Percentiles rank a stretch among this genome's conserved stretches.
These are phyloP conservation scores for Patella caerulea DNA, from an alignment of 2,888 invertebrate species.

Conservation along the genomic window DNA sequence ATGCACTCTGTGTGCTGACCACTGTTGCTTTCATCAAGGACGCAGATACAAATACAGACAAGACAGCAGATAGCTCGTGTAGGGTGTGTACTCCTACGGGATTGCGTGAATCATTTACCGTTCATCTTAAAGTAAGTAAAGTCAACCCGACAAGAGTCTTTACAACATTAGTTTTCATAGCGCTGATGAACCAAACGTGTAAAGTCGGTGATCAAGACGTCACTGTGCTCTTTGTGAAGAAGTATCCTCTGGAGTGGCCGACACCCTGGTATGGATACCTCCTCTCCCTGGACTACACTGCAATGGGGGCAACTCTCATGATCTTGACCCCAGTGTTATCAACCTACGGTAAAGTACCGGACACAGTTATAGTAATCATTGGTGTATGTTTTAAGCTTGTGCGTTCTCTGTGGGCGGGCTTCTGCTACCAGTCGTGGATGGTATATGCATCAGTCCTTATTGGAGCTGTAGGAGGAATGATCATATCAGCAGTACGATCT, in stretches of 20 bases:
- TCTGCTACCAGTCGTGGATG: slow-evolving; percentile 61
- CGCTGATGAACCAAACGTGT: slow-evolving; percentile 60
- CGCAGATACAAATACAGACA: slow-evolving; percentile 5
- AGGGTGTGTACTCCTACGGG: slow-evolving; percentile 42
- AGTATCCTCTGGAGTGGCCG: slow-evolving; percentile 65
- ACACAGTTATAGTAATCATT: slow-evolving; percentile 61
- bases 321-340: slow-evolving; percentile 66
- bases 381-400: slow-evolving; percentile 65
- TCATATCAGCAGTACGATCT: slow-evolving; percentile 64
- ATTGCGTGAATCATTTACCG: slow-evolving; percentile 55
- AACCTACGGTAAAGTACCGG: slow-evolving; percentile 51
- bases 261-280: slow-evolving; percentile 68
- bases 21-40: slow-evolving; percentile 49
- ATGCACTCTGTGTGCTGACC: slow-evolving; percentile 57
- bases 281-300: slow-evolving; percentile 68
- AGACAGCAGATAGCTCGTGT: slow-evolving; percentile 22
- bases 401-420: slow-evolving; percentile 57
- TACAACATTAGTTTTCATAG: slow-evolving; percentile 54
- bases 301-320: slow-evolving; percentile 66
- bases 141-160: slow-evolving; percentile 50
- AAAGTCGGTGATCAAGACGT: slow-evolving; percentile 70
- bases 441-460: slow-evolving; percentile 64
- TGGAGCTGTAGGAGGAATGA: slow-evolving; percentile 64
- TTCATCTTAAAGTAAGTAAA: slow-evolving; percentile 49
- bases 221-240: slow-evolving; percentile 65